A percentile compares a stretch with the other conserved stretches of the same genome.
Conservation (phyloP, 2,113 vertebrate genomes). For the Prietella phreatophila region DNA sequence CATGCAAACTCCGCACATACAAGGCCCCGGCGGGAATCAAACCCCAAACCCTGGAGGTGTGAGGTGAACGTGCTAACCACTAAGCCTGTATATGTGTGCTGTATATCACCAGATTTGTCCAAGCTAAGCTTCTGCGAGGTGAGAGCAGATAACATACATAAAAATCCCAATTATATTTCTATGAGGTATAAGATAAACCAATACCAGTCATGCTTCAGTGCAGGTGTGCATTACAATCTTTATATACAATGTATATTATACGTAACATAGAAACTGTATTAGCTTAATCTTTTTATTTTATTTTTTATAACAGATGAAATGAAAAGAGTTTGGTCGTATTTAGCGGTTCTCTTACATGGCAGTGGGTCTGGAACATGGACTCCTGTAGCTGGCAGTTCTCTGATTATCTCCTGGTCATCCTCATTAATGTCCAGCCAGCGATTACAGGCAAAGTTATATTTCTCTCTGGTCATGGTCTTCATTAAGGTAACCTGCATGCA, state of each 20-base stretch:
- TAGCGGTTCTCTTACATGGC: conserved; percentile 71
- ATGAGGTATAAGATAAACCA: no score
- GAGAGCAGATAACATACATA: no score
- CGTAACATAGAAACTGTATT: neutral
- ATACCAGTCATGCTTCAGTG: no score
- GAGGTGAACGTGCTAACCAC: no score
- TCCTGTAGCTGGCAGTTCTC: conserved; percentile 88
- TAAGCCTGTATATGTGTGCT: no score
- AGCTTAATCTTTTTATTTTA: neutral
- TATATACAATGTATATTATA: no score
- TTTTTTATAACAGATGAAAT: neutral
- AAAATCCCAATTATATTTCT: neutral
- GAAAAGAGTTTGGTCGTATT: neutral
- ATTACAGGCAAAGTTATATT: conserved; percentile 89
- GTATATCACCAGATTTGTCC: neutral
- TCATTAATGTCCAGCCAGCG: conserved; percentile 96
- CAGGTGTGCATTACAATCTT: no score
- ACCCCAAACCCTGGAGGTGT: no score
- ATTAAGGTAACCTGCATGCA: conserved; percentile 81
- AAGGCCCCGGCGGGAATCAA: no score
- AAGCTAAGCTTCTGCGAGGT: neutral
- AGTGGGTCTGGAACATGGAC: conserved; percentile 78
- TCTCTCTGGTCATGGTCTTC: conserved; percentile 89
- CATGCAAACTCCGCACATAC: no score
- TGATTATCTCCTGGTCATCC: conserved; percentile 90